Conservation (phyloP, 2,888 invertebrate species). For the Ochlodes sylvanus region DNA sequence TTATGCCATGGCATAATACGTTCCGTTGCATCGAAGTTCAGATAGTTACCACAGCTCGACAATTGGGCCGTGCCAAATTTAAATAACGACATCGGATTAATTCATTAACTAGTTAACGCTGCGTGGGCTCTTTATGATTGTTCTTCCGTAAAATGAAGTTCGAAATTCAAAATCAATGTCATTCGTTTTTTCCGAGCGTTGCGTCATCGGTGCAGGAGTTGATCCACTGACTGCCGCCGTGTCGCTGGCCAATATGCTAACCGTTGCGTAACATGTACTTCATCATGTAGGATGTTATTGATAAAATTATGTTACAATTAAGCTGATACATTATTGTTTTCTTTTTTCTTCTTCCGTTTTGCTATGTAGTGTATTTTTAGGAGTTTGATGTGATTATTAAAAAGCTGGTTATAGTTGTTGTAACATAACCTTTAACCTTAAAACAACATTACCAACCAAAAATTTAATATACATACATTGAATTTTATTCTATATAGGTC, state of each 20-base stretch:
- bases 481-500: too few species aligned
- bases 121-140: conserved; percentile 15
- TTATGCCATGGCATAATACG: conserved; percentile 10
- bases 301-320: neutral
- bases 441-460: too few species aligned
- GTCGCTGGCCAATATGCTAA: conserved; percentile 61
- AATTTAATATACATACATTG: too few species aligned
- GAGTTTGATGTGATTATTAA: too few species aligned
- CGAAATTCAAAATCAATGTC: conserved; percentile 68
- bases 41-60: neutral
- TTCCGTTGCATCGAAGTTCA: neutral
- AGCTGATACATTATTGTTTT: too few species aligned
- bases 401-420: too few species aligned
- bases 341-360: too few species aligned
- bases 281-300: conserved; percentile 37
- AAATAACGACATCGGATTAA: conserved; percentile 14
- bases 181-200: conserved; percentile 56
- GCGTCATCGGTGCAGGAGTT: conserved; percentile 65
- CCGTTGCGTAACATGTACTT: conserved; percentile 64
- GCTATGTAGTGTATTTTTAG: too few species aligned
- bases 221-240: conserved; percentile 56
- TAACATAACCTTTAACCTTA: too few species aligned
- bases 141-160: conserved; percentile 53
- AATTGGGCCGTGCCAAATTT: conserved; percentile 29
- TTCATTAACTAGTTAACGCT: conserved; percentile 9